Evolutionary conservation across 2,113 vertebrate genomes (phyloP), one percentile per base, ranked within the genome.

Genomic region (Indri indri): DNA sequence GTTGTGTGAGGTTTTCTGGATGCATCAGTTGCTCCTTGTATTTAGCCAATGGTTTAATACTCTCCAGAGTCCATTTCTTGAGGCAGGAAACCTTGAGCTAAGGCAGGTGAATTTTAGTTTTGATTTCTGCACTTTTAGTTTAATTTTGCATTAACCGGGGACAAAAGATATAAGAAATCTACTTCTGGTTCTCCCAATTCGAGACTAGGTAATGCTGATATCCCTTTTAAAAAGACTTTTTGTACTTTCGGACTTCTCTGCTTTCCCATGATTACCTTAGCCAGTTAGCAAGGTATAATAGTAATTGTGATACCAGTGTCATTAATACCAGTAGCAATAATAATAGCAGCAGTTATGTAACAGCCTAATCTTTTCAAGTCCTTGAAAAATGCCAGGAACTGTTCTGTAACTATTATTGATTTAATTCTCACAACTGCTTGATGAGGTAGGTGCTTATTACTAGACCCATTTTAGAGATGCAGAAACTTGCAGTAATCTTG

Each of bases 61-160:
- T 76, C 74, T n/a, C 5, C 80, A 83, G 68, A 92, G 83, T 61
- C 37, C 80, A 34, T 50, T 95, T 96, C n/a, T 90, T 95, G 40
- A 84, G 84, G 50, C 45, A 93, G 74, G 84, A 84, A 70, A 87
- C 9, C 30, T 73, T 50, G 50, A 80, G 68, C 10, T 47, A 76
- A 83, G 54, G 85, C 18, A 47, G 34, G 34, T 93, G 66, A 30
- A 73, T 95, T 96, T 97, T 45, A 52, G 7, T 70, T 93, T 91
- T 93, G 70, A 52, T 95, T 84, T 90, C 74, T 74, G 77, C 9
- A 77, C 40, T 93, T 97, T 70, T 54, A 37, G 32, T 88, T 91
- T 34, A 8, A 3, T 85, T 85, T 76, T 92, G 77, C 45, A 42
- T 96, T 85, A 40, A 79, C 32, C 11, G 61, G 77, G 34, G 65